A percentile compares a stretch with the other conserved stretches of the same genome.
These are phyloP conservation scores for Halesus radiatus DNA, from an alignment of 1,140 invertebrate species.

Conservation along the genomic window DNA sequence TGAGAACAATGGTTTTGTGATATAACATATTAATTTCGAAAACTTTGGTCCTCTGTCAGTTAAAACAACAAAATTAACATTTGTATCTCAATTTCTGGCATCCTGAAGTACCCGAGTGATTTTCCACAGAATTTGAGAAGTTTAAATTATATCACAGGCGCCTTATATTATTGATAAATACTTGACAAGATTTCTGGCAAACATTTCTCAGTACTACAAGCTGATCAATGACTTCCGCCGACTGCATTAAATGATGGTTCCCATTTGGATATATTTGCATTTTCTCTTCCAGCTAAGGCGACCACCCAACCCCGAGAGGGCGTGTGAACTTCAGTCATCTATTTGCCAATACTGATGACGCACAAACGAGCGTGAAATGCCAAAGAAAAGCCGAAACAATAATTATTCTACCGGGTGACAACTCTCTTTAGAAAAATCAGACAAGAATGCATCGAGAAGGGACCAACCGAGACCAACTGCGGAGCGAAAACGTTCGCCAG, in stretches of 20 bases:
- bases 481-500: constrained; percentile 29
- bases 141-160: no score
- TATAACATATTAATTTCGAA: no score
- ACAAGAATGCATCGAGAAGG: constrained; percentile 30
- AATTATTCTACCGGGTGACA: constrained; percentile 49
- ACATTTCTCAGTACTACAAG: neutral
- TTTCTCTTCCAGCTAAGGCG: constrained; percentile 16
- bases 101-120: no score
- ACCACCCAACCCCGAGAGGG: constrained; percentile 44
- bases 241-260: neutral
- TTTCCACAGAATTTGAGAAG: no score
- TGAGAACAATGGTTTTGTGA: no score
- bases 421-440: constrained; percentile 41
- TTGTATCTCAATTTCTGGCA: no score
- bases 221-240: constrained; percentile 38
- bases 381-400: constrained; percentile 53
- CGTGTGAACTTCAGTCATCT: constrained; percentile 44
- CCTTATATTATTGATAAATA: no score
- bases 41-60: no score
- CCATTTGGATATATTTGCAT: constrained; percentile 1
- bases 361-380: constrained; percentile 44
- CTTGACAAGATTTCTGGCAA: no score
- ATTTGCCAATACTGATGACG: constrained; percentile 44
- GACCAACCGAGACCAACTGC: neutral
- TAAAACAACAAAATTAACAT: no score